These are phyloP conservation scores for Scrobipalpa atriplicella DNA, from an alignment of 2,888 invertebrate genomes.

Conservation along the genomic window DNA sequence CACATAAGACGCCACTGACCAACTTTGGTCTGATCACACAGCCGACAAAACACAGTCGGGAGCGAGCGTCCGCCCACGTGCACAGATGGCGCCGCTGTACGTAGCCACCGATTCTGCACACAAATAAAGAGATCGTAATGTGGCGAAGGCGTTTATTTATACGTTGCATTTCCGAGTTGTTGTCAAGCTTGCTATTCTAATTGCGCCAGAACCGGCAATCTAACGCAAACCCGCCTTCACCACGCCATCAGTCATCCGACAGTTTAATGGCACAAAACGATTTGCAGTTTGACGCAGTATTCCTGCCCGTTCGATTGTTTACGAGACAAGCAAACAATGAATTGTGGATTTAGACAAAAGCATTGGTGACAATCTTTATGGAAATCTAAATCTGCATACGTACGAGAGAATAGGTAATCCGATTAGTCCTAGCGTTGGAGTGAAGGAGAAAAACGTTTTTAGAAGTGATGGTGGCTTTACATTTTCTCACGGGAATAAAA, in stretches of 20 bases:
- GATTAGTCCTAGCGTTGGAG: background rate
- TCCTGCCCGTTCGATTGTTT: background rate
- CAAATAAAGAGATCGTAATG: background rate
- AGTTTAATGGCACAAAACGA: constrained; percentile 9
- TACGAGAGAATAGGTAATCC: background rate
- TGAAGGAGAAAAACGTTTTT: too few species aligned
- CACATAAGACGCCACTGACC: too few species aligned
- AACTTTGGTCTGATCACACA: background rate
- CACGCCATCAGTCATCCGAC: too few species aligned
- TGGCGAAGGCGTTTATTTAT: too few species aligned
- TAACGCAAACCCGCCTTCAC: too few species aligned
- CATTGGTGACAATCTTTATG: constrained; percentile 1
- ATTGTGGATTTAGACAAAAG: constrained; percentile 1
- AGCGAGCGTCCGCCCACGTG: constrained; percentile 53
- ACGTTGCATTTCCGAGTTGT: too few species aligned
- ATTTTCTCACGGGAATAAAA: too few species aligned
- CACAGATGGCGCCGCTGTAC: constrained; percentile 45
- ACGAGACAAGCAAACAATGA: constrained; percentile 1
- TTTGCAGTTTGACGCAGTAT: background rate
- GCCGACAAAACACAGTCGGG: constrained; percentile 35
- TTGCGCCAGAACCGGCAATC: too few species aligned
- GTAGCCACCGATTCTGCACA: constrained; percentile 41
- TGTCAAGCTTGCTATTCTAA: too few species aligned
- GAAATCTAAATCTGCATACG: background rate
- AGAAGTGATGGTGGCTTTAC: too few species aligned